Evolutionary conservation across 2,888 invertebrate genomes (phyloP), one percentile per base, ranked within the genome.

Genomic region (Cistogaster globosa): DNA sequence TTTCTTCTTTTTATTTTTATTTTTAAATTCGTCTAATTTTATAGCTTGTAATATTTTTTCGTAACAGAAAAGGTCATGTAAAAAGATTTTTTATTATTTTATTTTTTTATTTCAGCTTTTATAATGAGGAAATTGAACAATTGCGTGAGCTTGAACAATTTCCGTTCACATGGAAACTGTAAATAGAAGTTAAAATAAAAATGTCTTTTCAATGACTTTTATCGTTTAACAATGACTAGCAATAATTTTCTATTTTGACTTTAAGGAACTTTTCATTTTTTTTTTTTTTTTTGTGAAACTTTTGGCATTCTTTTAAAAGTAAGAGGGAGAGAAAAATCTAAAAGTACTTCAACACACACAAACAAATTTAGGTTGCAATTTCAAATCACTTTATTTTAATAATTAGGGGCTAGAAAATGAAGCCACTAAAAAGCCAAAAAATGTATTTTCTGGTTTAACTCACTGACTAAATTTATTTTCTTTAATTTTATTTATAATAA

Each of bases 81-180:
- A 62, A 83, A 45, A 38, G 38, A 22, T 65, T 69, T 69, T 69
- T 14, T 57, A 26, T 26, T 26, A n/a, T n/a, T n/a, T 51, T 69
- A 58, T 26, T 14, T n/a, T 62, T 38, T 18, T 36, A 16, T 48
- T 63, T 63, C 36, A 8, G 4, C 2, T 53, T 32, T 22, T 9
- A 2, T 16, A 8, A n/a, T 7, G 32, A 22, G 1, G 12, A 55
- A 69, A 74, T 77, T 68, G 38, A 74, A 78, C 72, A 77, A 78
- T 74, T 83, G 16, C 16, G 7, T 78, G 36, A 16, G 32, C 16
- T 60, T 22, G 16, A 38, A 62, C 16, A 65, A n/a, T 18, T 65
- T 57, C 5, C 12, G 14, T 7, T 3, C 12, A 36, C 14, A 14
- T 12, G 51, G 8, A 18, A 11, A 26, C 1, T 7, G 22, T 18